These are phyloP conservation scores for Chlorops oryzae DNA, from an alignment of 1,140 invertebrate genomes.

Conservation along the genomic window DNA sequence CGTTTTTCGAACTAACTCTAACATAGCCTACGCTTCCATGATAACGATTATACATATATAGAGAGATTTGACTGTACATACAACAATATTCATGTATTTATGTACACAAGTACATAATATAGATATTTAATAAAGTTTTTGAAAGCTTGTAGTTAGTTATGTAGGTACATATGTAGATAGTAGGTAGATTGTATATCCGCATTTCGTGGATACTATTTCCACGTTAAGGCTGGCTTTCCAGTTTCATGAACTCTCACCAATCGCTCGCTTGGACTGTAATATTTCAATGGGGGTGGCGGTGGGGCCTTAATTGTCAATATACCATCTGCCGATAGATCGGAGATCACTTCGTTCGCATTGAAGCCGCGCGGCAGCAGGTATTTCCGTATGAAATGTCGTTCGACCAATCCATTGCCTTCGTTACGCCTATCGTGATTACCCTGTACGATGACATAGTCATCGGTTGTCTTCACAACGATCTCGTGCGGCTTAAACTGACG, in stretches of 20 bases:
- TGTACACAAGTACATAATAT: background rate
- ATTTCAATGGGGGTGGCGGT: constrained; percentile 46
- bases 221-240: constrained; percentile 36
- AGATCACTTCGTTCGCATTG: constrained; percentile 65
- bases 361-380: constrained; percentile 53
- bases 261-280: constrained; percentile 31
- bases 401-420: constrained; percentile 69
- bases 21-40: too few relatives aligned
- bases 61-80: too few relatives aligned
- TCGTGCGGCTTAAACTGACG: constrained; percentile 82
- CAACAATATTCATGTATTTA: background rate
- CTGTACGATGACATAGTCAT: constrained; percentile 69
- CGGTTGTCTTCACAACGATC: constrained; percentile 77
- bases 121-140: background rate
- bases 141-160: too few relatives aligned
- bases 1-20: too few relatives aligned
- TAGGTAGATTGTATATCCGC: constrained; percentile 4
- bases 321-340: constrained; percentile 67
- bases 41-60: too few relatives aligned
- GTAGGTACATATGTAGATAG: too few relatives aligned
- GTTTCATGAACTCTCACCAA: constrained; percentile 36
- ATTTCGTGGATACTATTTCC: constrained; percentile 29
- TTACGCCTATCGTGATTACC: constrained; percentile 76
- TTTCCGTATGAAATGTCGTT: constrained; percentile 67
- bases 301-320: constrained; percentile 67